Base-by-base conservation (phyloP, 2,888 invertebrate species). In the Liodrosophila aerea region DNA sequence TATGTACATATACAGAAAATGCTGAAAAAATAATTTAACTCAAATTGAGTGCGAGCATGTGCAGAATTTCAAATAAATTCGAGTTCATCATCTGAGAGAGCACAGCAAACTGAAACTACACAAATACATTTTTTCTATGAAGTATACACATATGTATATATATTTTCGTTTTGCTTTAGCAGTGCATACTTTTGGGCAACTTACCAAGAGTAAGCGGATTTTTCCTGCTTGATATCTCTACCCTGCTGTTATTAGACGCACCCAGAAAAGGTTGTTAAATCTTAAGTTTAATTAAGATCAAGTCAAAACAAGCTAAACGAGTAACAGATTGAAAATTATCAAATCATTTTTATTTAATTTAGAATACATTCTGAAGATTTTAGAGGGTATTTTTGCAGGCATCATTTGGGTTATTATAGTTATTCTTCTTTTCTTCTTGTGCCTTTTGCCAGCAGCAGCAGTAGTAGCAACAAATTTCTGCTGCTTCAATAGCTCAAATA, bases 401-500 rank as follows among this genome's bases (percentile, higher is more conserved):
- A 31, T 13, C 27, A 1, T 1, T 15, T 2, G 1, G 4, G 11
- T 13, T 4, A 2, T 12, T 7, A 4, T n/a, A 7, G 2, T 11
- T 65, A 52, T 45, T 45, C 7, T 29, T 36, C 1, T 4, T 15
- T 33, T 30, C 13, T 47, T 31, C 45, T 40, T 40, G 36, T 50
- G 37, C 31, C 18, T 60, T 16, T 31, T 56, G 41, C 22, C 41
- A 45, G 31, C 51, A 58, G 22, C 40, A 45, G 54, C 13, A 56
- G 30, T 53, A 62, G 63, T 58, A 73, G 56, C 61, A 72, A 58
- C 73, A 76, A 73, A 78, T 76, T 82, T 80, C 73, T 82, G 71
- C 80, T 76, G 80, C 76, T 68, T 78, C 81, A 81, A 78, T 81
- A 74, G 82, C 73, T 81, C 81, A 80, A 80, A 81, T 80, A 75